A percentile compares a stretch with the other conserved stretches of the same genome.
Evolutionary conservation across 1,140 invertebrate genomes (phyloP).

Genomic region (Centruroides vittatus): DNA sequence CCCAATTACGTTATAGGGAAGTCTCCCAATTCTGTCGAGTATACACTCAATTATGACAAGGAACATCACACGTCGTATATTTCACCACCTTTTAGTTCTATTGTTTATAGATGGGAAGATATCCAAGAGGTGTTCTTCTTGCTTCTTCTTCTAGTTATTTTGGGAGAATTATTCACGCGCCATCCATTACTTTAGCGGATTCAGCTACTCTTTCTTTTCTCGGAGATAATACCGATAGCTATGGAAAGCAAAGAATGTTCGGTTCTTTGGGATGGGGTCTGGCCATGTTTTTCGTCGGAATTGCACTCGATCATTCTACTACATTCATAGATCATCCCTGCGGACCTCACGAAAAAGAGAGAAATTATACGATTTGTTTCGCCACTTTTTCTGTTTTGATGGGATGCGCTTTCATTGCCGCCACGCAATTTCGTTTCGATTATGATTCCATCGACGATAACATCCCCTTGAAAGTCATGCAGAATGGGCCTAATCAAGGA

Average conservation of each 20-base stretch:
- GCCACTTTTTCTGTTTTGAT: constrained; percentile 94
- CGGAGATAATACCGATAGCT: constrained; percentile 73
- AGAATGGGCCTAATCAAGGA: background rate
- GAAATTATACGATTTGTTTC: constrained; percentile 98
- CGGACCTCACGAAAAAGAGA: constrained; percentile 68
- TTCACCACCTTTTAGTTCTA: constrained; percentile 79
- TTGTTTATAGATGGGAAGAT: constrained; percentile 74
- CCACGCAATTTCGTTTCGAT: constrained; percentile 56
- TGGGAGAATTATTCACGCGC: constrained; percentile 92
- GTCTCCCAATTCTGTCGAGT: constrained; percentile 58
- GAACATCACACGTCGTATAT: constrained; percentile 59
- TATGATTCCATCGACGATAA: constrained; percentile 19
- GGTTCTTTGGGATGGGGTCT: constrained; percentile 95
- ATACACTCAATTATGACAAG: constrained; percentile 61
- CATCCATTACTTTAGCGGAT: constrained; percentile 92
- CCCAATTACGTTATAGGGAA: constrained; percentile 38
- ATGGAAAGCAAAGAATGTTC: constrained; percentile 96
- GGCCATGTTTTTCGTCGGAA: constrained; percentile 97
- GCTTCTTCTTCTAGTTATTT: constrained; percentile 72
- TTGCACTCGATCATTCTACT: constrained; percentile 92
- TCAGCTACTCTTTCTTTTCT: constrained; percentile 77
- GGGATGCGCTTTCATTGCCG: constrained; percentile 82
- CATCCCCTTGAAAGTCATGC: constrained; percentile 8
- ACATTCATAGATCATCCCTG: constrained; percentile 78
- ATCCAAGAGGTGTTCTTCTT: constrained; percentile 95